Percentiles rank a stretch among this genome's conserved stretches.
Evolutionary conservation across 2,113 vertebrate species (phyloP).

Genomic region (Regulus satrapa): DNA sequence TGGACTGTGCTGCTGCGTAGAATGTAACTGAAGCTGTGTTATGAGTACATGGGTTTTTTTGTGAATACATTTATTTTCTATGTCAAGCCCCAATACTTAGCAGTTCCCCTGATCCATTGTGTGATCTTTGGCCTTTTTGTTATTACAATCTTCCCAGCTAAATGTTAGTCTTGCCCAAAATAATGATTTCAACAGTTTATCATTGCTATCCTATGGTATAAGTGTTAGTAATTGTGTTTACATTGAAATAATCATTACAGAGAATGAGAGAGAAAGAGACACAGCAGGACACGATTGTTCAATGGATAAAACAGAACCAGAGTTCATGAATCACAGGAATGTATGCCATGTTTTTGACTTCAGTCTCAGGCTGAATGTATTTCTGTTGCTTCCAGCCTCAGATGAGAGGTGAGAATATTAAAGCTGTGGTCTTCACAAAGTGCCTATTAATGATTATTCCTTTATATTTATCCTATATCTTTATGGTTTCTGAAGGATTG

Average conservation of each 20-base stretch:
- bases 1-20: constrained; percentile 9
- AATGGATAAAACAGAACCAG: constrained; percentile 41
- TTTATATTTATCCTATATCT: constrained; percentile 24
- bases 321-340: constrained; percentile 49
- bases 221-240: constrained; percentile 35
- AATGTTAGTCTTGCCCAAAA: constrained; percentile 44
- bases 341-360: constrained; percentile 2
- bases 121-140: constrained; percentile 78
- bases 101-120: constrained; percentile 72
- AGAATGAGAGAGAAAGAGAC: not conserved
- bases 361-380: constrained; percentile 30
- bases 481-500: constrained; percentile 51
- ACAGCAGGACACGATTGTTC: not conserved
- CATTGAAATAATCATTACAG: not conserved
- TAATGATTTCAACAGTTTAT: constrained; percentile 30
- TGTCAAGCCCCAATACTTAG: constrained; percentile 60
- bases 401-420: constrained; percentile 55
- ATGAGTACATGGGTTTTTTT: not conserved
- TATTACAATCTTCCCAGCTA: constrained; percentile 55
- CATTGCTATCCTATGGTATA: constrained; percentile 8
- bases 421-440: constrained; percentile 69
- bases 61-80: constrained; percentile 29
- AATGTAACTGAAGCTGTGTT: not conserved
- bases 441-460: constrained; percentile 21
- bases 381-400: constrained; percentile 35